Evolutionary conservation across 2,113 vertebrate species (phyloP).

Genomic region (Lasiurus borealis): DNA sequence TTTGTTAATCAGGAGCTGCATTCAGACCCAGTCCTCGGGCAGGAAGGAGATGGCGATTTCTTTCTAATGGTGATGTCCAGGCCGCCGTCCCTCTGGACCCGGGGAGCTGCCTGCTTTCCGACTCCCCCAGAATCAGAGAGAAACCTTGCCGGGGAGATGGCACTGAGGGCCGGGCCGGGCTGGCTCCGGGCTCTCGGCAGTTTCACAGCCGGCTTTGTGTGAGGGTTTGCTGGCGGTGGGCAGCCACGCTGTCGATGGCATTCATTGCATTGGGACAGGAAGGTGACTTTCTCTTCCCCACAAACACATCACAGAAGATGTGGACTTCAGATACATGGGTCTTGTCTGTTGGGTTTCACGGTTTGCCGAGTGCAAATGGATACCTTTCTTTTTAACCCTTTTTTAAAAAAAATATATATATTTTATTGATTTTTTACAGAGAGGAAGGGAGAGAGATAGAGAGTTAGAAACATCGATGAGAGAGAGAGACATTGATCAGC

Average conservation of each 20-base stretch:
- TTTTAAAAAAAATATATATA: conserved; percentile 28
- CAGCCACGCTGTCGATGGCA: not conserved
- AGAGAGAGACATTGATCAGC: too few species aligned
- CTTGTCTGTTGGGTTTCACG: conserved; percentile 58
- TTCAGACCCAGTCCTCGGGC: conserved; percentile 75
- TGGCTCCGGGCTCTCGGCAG: not conserved
- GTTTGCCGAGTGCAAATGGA: conserved; percentile 46
- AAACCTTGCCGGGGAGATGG: rapidly evolving
- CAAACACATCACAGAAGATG: conserved; percentile 71
- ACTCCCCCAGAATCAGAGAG: not conserved
- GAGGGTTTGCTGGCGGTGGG: not conserved
- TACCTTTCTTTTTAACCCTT: conserved; percentile 6
- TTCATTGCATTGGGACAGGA: conserved; percentile 68
- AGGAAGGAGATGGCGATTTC: conserved; percentile 64
- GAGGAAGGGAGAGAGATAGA: too few species aligned
- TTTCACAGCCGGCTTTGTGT: not conserved
- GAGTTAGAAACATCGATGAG: too few species aligned
- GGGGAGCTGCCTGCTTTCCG: too few species aligned
- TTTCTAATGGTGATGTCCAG: not conserved
- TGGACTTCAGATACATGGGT: conserved; percentile 58
- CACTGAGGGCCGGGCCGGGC: rapidly evolving
- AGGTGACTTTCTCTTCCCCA: conserved; percentile 75
- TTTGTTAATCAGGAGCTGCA: conserved; percentile 76
- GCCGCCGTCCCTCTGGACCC: rapidly evolving
- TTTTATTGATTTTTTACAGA: too few species aligned